Evolutionary conservation across 2,888 invertebrate species (phyloP).

Genomic region (Pegoplata infirma): DNA sequence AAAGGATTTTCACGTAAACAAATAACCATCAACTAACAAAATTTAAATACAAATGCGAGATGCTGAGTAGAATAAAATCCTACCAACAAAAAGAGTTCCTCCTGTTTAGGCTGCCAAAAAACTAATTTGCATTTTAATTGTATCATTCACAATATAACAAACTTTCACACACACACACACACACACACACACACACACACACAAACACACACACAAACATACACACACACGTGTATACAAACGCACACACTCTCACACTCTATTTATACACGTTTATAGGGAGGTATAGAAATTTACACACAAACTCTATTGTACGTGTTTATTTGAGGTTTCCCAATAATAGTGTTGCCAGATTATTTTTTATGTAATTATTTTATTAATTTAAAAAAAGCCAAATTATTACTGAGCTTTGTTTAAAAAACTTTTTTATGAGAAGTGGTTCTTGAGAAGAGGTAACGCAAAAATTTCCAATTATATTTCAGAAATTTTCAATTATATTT

Average conservation of each 20-base stretch:
- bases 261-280: not conserved
- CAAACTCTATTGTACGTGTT: not conserved
- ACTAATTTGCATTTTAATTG: slow-evolving; percentile 59
- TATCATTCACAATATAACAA: not conserved
- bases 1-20: slow-evolving; percentile 23
- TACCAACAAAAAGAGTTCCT: not conserved
- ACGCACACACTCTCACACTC: not conserved
- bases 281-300: not conserved
- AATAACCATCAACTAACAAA: slow-evolving; percentile 27
- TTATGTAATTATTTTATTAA: too few species aligned
- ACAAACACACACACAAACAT: not conserved
- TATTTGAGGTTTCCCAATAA: not conserved
- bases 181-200: not conserved
- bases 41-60: not conserved
- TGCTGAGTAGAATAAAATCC: not conserved
- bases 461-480: too few species aligned
- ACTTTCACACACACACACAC: not conserved
- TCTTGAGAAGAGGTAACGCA: too few species aligned
- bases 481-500: too few species aligned
- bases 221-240: not conserved
- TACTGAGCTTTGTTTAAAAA: too few species aligned
- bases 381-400: too few species aligned
- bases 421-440: too few species aligned
- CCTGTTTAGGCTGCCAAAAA: slow-evolving; percentile 37
- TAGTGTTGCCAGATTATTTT: too few species aligned